Evolutionary conservation across 1,140 invertebrate genomes (phyloP).

Genomic region (Achatina immaculata): DNA sequence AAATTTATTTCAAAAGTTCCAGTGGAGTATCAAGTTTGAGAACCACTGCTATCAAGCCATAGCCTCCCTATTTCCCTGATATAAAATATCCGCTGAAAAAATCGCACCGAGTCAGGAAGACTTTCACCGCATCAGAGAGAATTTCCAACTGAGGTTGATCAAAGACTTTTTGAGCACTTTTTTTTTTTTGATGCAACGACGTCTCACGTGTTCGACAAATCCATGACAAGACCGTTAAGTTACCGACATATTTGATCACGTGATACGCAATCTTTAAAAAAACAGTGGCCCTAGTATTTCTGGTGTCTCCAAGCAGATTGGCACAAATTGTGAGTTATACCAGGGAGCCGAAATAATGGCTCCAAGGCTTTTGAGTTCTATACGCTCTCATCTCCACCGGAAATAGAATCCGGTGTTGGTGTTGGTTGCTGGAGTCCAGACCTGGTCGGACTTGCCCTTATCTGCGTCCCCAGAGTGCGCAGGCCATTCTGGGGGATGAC

Average conservation of each 20-base stretch:
- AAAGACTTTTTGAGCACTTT: too few relatives aligned
- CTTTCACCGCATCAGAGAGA: too few relatives aligned
- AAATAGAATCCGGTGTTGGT: neutral
- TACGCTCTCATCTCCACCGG: neutral
- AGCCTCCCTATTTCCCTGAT: too few relatives aligned
- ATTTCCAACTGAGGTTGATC: too few relatives aligned
- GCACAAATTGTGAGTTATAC: constrained; percentile 1
- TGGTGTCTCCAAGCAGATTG: neutral
- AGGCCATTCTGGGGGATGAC: neutral
- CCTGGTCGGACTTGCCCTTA: neutral
- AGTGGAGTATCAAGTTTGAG: too few relatives aligned
- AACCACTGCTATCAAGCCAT: too few relatives aligned
- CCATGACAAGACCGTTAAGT: neutral
- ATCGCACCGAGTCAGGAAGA: too few relatives aligned
- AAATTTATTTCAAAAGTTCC: too few relatives aligned
- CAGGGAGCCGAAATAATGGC: too few relatives aligned
- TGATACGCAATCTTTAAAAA: constrained; percentile 31
- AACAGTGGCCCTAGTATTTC: constrained; percentile 3
- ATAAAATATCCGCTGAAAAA: too few relatives aligned
- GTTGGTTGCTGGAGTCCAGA: neutral
- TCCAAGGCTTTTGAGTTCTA: too few relatives aligned
- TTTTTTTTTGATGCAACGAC: too few relatives aligned
- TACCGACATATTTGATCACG: neutral
- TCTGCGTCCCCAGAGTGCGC: neutral
- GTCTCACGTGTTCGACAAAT: neutral